phyloP scores from a whole-genome alignment of 37 sponge, comb jelly and placozoan genomes.

The Agelas oroides region DNA sequence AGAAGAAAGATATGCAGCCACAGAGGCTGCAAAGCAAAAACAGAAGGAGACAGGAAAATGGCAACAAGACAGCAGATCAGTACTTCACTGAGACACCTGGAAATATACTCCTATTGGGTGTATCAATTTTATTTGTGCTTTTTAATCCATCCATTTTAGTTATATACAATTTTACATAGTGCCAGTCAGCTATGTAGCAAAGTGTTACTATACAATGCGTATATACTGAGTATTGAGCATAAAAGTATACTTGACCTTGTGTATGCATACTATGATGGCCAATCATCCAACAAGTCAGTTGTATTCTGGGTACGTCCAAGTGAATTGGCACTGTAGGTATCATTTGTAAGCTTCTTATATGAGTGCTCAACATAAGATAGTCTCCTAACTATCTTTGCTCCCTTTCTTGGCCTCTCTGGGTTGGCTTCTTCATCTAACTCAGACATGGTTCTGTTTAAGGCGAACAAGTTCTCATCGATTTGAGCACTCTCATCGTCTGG shows the following conservation, averaged over 20 bases:
- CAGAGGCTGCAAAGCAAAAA: constrained; percentile 47
- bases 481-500: neutral
- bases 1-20: constrained; percentile 69
- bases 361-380: constrained; percentile 58
- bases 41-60: constrained; percentile 56
- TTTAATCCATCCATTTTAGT: too few species aligned
- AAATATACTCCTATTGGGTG: too few species aligned
- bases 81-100: too few species aligned
- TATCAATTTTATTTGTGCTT: too few species aligned
- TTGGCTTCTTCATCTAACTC: constrained; percentile 33
- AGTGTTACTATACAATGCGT: too few species aligned
- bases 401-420: constrained; percentile 12
- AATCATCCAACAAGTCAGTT: neutral
- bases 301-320: neutral
- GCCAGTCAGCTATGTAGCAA: too few species aligned
- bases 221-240: too few species aligned
- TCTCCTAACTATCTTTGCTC: constrained; percentile 7
- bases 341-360: constrained; percentile 47
- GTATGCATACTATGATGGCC: neutral
- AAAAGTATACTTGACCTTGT: too few species aligned
- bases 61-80: constrained; percentile 5
- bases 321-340: constrained; percentile 34
- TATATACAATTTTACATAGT: too few species aligned
- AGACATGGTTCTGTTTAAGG: constrained; percentile 34
- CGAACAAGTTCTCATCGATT: neutral